Percentiles rank a stretch among this genome's conserved stretches.
Evolutionary conservation across 2,797 vertebrate species (phyloP).

Genomic region (Sebastes glaucus): DNA sequence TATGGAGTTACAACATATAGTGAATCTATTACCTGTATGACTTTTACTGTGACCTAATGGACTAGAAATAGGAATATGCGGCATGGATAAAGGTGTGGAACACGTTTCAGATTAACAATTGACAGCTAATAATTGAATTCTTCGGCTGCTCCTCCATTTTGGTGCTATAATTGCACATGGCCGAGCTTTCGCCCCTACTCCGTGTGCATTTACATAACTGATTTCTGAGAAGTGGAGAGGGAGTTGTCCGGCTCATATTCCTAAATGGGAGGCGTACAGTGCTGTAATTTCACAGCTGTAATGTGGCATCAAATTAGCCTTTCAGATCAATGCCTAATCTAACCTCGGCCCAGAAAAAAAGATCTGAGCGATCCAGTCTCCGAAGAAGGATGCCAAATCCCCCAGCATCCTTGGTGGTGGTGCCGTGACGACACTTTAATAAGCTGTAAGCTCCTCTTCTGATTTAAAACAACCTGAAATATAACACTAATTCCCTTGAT

Average conservation of each 20-base stretch:
- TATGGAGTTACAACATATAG: background rate
- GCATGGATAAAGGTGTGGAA: slow-evolving; percentile 1
- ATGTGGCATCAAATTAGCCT: slow-evolving; percentile 80
- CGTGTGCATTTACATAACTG: slow-evolving; percentile 54
- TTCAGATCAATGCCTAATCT: slow-evolving; percentile 80
- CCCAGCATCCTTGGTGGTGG: slow-evolving; percentile 56
- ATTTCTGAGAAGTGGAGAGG: slow-evolving; percentile 49
- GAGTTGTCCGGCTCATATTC: slow-evolving; percentile 54
- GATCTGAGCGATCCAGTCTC: slow-evolving; percentile 66
- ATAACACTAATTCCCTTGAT: slow-evolving; percentile 78
- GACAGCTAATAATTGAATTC: slow-evolving; percentile 42
- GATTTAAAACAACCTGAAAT: slow-evolving; percentile 82
- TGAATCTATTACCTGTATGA: background rate
- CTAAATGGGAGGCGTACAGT: slow-evolving; percentile 58
- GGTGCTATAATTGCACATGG: slow-evolving; percentile 1
- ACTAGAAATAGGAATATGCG: background rate
- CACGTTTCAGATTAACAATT: slow-evolving; percentile 8
- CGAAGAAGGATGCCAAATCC: slow-evolving; percentile 64
- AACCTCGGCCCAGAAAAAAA: slow-evolving; percentile 71
- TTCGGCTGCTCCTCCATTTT: slow-evolving; percentile 6
- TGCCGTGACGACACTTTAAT: slow-evolving; percentile 73
- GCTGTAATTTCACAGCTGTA: slow-evolving; percentile 75
- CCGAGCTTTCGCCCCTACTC: slow-evolving; percentile 16
- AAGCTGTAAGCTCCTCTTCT: slow-evolving; percentile 77
- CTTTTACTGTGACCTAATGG: background rate